Percentiles rank a stretch among this genome's conserved stretches.
phyloP scores from a whole-genome alignment of 2,797 vertebrate genomes.

The Poeciliopsis gracilis region DNA sequence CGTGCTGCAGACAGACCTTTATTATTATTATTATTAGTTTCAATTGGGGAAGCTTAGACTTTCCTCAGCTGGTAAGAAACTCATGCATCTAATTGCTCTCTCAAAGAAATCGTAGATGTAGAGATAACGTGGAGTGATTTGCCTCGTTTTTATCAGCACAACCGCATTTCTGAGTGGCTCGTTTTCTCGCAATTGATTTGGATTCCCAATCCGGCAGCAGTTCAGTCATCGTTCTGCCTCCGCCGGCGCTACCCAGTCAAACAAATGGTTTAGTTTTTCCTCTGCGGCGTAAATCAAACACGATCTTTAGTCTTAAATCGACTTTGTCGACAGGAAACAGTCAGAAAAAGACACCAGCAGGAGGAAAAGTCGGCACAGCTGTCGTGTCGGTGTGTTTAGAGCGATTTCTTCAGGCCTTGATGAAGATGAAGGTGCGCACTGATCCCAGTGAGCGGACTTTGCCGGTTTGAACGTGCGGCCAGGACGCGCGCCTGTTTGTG shows the following conservation, averaged over 20 bases:
- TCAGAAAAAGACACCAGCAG: not conserved
- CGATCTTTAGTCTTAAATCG: not conserved
- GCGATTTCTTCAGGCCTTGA: slow-evolving; percentile 26
- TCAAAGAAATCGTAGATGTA: not conserved
- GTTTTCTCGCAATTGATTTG: not conserved
- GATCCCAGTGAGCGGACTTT: slow-evolving; percentile 55
- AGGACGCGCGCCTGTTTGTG: slow-evolving; percentile 49
- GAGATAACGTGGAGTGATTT: not conserved
- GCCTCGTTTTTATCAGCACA: not conserved
- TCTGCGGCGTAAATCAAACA: not conserved
- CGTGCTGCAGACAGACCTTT: not conserved
- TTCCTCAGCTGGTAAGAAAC: not conserved
- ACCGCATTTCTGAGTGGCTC: not conserved
- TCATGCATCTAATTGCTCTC: not conserved
- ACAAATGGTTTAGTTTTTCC: not conserved
- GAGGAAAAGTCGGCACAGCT: not conserved
- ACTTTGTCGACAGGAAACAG: slow-evolving; percentile 1
- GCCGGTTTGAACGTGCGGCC: slow-evolving; percentile 22
- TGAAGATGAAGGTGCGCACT: slow-evolving; percentile 4
- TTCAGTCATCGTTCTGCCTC: not conserved
- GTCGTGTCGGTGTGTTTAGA: not conserved
- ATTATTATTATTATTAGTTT: not conserved
- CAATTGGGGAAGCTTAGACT: not conserved
- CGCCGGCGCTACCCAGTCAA: not conserved
- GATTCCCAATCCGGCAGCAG: not conserved